Evolutionary conservation across 2,888 invertebrate species (phyloP).

Genomic region (Drosophila anceps): DNA sequence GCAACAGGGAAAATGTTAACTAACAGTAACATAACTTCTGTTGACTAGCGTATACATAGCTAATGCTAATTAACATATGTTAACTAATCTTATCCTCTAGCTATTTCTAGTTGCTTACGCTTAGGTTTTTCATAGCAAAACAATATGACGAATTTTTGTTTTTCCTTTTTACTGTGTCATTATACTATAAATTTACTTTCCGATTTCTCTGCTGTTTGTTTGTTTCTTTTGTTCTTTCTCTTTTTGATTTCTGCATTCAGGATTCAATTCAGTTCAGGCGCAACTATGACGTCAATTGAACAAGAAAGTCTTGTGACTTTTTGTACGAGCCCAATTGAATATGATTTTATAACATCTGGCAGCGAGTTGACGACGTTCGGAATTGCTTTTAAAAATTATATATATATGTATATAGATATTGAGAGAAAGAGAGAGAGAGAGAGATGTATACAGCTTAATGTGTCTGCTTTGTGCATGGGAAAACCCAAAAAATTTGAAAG

Average conservation of each 20-base stretch:
- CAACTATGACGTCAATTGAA: slow-evolving; percentile 36
- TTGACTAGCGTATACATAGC: too few relatives aligned
- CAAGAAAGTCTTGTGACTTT: slow-evolving; percentile 35
- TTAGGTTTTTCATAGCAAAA: background rate
- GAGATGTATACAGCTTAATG: slow-evolving; percentile 24
- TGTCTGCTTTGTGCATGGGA: slow-evolving; percentile 50
- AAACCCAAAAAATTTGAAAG: slow-evolving; percentile 63
- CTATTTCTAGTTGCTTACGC: background rate
- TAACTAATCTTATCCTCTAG: background rate
- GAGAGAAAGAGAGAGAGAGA: background rate
- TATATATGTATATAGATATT: background rate
- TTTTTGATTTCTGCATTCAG: background rate
- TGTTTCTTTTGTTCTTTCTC: background rate
- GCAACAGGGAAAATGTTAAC: background rate
- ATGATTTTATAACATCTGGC: slow-evolving; percentile 45
- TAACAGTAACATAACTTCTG: too few relatives aligned
- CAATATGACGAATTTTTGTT: slow-evolving; percentile 18
- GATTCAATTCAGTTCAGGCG: slow-evolving; percentile 6
- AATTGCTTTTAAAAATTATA: slow-evolving; percentile 38
- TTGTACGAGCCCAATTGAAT: slow-evolving; percentile 24
- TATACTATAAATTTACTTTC: slow-evolving; percentile 7
- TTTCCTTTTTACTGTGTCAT: background rate
- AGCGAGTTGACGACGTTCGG: slow-evolving; percentile 22
- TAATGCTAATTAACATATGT: slow-evolving; percentile 2
- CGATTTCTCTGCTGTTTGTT: background rate